Base-by-base conservation (phyloP, 2,113 vertebrate genomes). In the Gallinago undulata region DNA sequence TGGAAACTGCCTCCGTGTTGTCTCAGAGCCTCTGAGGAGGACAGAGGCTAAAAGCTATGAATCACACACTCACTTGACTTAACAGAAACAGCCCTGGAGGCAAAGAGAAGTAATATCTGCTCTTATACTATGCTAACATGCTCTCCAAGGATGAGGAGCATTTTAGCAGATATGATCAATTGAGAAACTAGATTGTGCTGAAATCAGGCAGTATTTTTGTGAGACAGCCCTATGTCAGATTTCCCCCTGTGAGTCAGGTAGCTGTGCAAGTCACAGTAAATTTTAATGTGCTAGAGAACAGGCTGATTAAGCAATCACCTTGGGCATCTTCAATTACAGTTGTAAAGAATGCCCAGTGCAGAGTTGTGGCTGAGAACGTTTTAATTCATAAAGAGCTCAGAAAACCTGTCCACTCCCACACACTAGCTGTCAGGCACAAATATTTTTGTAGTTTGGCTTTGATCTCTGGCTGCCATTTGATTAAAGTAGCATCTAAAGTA, bases 261-360 rank as follows among this genome's bases (percentile, higher is more conserved):
- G 35, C 51, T 84, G 39, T 64, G 56, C 1, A 4, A 94, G 48
- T 64, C 77, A 43, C 33, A 7, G 69, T 68, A 77, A 91, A 84
- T 89, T 93, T 89, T 91, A 96, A 95, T 48, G 28, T 78, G 25
- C 39, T 35, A 43, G 51, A 78, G 62, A 90, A 69, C 4, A 2
- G 35, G 18, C n/a, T 84, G 64, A 93, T 89, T 89, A 90, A 96
- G 75, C n/a, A 92, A 70, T 50, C 59, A 87, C 37, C 70, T 87
- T 79, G 48, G 57, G 78, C 67, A 79, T 85, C 57, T 84, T 91
- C 84, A 85, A 48, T 74, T 91, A 67, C 56, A 59, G 47, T 57
- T 87, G 68, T 84, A 66, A 95, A 92, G 94, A 89, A 67, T 50
- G n/a, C 80, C 37, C 84, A 41, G 55, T 89, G 64, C 55, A 74